Percentiles rank a stretch among this genome's conserved stretches.
phyloP scores from a whole-genome alignment of 2,888 invertebrate species.

The Craniophora ligustri region DNA sequence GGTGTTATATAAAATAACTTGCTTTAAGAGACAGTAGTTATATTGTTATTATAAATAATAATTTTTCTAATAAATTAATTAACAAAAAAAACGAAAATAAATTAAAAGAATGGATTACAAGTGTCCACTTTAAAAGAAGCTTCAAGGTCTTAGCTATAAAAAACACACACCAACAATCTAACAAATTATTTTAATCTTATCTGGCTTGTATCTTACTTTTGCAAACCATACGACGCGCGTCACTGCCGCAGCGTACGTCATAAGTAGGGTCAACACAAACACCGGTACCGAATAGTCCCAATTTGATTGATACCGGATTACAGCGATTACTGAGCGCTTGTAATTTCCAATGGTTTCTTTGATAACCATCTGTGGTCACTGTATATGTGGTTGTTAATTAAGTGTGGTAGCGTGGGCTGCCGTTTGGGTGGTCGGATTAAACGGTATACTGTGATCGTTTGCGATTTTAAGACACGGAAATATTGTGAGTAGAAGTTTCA shows the following conservation, averaged over 20 bases:
- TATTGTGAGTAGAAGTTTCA: neutral
- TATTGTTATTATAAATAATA: no score
- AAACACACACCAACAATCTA: constrained; percentile 8
- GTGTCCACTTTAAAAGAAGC: neutral
- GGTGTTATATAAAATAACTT: no score
- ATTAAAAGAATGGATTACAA: no score
- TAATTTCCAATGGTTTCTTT: constrained; percentile 68
- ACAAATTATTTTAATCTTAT: constrained; percentile 11
- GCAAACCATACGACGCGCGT: constrained; percentile 56
- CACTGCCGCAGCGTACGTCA: constrained; percentile 35
- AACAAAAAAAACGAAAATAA: no score
- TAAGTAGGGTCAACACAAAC: constrained; percentile 72
- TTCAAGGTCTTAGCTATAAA: neutral
- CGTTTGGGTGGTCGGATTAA: constrained; percentile 60
- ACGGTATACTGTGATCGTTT: constrained; percentile 21
- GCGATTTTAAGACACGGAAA: constrained; percentile 3
- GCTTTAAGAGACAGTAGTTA: no score
- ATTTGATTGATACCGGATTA: constrained; percentile 73
- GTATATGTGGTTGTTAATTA: constrained; percentile 61
- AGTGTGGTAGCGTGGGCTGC: constrained; percentile 46
- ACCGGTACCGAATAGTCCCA: constrained; percentile 60
- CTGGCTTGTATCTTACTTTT: constrained; percentile 45
- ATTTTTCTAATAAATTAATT: no score
- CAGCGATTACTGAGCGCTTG: constrained; percentile 67
- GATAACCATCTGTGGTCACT: constrained; percentile 67